phyloP scores from a whole-genome alignment of 1,140 invertebrate species.

The Ruditapes philippinarum region DNA sequence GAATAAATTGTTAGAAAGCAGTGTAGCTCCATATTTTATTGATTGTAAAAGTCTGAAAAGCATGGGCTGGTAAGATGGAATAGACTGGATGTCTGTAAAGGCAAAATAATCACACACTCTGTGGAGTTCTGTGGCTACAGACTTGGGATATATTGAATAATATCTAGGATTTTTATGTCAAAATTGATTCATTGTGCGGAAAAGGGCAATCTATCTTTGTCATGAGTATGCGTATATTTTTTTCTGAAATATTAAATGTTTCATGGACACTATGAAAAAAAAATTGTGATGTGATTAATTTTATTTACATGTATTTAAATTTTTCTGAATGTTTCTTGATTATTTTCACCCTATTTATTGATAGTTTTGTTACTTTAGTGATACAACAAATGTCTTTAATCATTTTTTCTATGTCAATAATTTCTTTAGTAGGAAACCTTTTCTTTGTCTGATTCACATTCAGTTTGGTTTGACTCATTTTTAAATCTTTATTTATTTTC shows the following conservation, averaged over 20 bases:
- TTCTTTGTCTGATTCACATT: background rate
- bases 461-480: background rate
- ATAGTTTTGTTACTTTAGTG: no score
- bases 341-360: no score
- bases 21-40: conserved; percentile 40
- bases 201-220: conserved; percentile 9
- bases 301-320: no score
- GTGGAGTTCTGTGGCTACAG: conserved; percentile 4
- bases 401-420: no score
- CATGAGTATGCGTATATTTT: background rate
- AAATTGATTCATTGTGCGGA: conserved; percentile 44
- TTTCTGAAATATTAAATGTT: conserved; percentile 15
- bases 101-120: conserved; percentile 27
- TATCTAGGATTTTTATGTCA: conserved; percentile 50
- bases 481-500: background rate
- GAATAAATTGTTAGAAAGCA: background rate
- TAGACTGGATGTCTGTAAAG: conserved; percentile 41
- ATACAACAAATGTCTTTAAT: no score
- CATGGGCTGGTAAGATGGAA: background rate
- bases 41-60: conserved; percentile 45
- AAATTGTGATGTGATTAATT: no score
- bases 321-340: no score
- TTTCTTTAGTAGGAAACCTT: no score
- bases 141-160: conserved; percentile 39
- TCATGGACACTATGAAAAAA: no score